phyloP scores from a whole-genome alignment of 2,888 invertebrate genomes.

The Lithophane socia region DNA sequence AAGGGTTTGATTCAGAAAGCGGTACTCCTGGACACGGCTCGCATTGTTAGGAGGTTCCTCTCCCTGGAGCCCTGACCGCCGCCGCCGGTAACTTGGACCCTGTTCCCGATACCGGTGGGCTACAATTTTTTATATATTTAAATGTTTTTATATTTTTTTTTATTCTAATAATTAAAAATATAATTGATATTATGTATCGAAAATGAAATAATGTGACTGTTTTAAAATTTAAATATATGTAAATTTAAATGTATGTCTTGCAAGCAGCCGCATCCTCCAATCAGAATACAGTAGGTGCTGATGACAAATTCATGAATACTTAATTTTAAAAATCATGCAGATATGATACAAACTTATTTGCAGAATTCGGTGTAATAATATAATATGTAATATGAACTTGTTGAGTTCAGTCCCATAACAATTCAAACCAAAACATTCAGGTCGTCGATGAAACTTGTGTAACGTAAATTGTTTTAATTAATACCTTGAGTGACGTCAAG shows the following conservation, averaged over 20 bases:
- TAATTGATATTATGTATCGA: too few species aligned
- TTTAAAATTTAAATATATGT: not conserved
- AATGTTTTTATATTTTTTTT: too few species aligned
- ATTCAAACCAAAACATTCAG: not conserved
- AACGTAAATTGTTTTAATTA: not conserved
- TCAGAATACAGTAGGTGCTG: not conserved
- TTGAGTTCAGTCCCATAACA: conserved; percentile 2
- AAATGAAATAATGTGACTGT: not conserved
- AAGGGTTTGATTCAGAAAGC: too few species aligned
- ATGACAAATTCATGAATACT: conserved; percentile 12
- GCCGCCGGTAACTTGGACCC: too few species aligned
- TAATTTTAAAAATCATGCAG: not conserved
- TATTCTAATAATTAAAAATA: too few species aligned
- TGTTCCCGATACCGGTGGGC: too few species aligned
- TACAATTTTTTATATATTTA: too few species aligned
- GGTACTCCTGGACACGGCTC: too few species aligned
- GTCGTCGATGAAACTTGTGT: not conserved
- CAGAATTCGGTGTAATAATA: not conserved
- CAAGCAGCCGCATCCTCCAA: not conserved
- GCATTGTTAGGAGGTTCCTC: too few species aligned
- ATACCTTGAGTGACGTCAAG: conserved; percentile 14
- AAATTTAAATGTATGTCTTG: not conserved
- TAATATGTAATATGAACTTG: not conserved
- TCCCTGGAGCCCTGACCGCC: too few species aligned
- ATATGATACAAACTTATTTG: not conserved